Base-by-base conservation (phyloP, 2,888 invertebrate genomes). In the Glaucopsyche alexis region DNA sequence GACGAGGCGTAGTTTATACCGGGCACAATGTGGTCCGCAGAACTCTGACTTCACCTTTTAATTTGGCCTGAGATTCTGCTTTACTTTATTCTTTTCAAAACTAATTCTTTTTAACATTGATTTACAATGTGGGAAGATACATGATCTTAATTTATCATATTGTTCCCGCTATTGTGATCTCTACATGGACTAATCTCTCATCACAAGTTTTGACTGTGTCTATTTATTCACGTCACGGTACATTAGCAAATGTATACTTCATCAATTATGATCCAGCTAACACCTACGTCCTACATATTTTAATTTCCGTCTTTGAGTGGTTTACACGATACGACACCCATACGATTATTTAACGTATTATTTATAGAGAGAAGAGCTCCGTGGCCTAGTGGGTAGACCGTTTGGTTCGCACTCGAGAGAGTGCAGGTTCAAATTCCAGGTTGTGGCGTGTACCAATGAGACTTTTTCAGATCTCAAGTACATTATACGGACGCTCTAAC, bases 151-250 rank as follows among this genome's bases (percentile, higher is more conserved):
- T 55, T 55, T 16, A 55, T 55, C 55, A 19, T 29, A 60, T 60
- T 60, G 60, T 60, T 60, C 38, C n/a, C 19, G 13, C 13, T 60
- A 60, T 60, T 60, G 29, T 60, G 38, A 60, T 60, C 14, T 60
- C 60, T 60, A 60, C 60, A 60, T 60, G 60, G 60, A 60, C 7
- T 60, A 60, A 60, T 60, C 60, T 29, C 60, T 29, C 60, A 60
- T 60, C 60, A 60, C 7, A 60, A 60, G 55, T 60, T 60, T 60
- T 60, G 29, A 60, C 60, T 6, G 7, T 38, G 60, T 38, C 60
- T 60, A 60, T 60, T 60, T 60, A 60, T 29, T 38, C 13, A 38
- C 13, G 60, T 60, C 60, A 60, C 29, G 60, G 60, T 60, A 16
- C 29, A 60, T 60, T 60, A 60, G 19, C 3, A 19, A 19, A 19